Percentiles rank a stretch among this genome's conserved stretches.
These are phyloP conservation scores for Drosophila colorata DNA, from an alignment of 2,888 invertebrate genomes.

Conservation along the genomic window DNA sequence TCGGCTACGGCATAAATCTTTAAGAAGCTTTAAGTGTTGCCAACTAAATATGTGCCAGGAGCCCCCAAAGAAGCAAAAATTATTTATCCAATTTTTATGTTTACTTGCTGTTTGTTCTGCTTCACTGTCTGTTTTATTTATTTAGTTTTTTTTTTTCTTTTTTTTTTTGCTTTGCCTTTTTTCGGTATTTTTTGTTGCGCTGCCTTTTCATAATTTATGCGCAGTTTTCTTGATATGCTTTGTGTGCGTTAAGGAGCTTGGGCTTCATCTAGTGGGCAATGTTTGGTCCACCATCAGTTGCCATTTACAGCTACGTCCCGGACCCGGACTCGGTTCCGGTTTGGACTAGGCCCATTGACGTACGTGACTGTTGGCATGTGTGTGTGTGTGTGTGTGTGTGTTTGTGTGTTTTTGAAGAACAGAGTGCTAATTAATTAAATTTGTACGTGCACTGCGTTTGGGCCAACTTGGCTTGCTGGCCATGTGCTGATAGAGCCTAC, in stretches of 20 bases:
- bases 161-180: background rate
- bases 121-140: background rate
- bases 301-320: conserved; percentile 14
- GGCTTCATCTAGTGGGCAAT: conserved; percentile 18
- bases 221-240: conserved; percentile 60
- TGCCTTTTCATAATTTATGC: conserved; percentile 74
- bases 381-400: conserved; percentile 7
- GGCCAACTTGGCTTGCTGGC: conserved; percentile 61
- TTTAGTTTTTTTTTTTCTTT: background rate
- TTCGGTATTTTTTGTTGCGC: conserved; percentile 25
- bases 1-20: conserved; percentile 58
- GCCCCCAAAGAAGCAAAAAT: conserved; percentile 27
- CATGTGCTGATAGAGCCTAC: conserved; percentile 67
- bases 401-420: conserved; percentile 63
- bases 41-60: conserved; percentile 26
- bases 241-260: conserved; percentile 18
- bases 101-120: conserved; percentile 23
- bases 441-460: conserved; percentile 71
- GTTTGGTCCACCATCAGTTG: conserved; percentile 38
- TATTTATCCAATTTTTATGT: conserved; percentile 57
- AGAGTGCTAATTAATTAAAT: conserved; percentile 79
- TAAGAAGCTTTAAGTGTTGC: conserved; percentile 58
- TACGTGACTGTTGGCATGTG: conserved; percentile 56
- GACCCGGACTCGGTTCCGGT: conserved; percentile 1
- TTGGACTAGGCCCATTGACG: conserved; percentile 28